Evolutionary conservation across 1,140 invertebrate genomes (phyloP), one percentile per base, ranked within the genome.

Genomic region (Tetranychus cinnabarinus): DNA sequence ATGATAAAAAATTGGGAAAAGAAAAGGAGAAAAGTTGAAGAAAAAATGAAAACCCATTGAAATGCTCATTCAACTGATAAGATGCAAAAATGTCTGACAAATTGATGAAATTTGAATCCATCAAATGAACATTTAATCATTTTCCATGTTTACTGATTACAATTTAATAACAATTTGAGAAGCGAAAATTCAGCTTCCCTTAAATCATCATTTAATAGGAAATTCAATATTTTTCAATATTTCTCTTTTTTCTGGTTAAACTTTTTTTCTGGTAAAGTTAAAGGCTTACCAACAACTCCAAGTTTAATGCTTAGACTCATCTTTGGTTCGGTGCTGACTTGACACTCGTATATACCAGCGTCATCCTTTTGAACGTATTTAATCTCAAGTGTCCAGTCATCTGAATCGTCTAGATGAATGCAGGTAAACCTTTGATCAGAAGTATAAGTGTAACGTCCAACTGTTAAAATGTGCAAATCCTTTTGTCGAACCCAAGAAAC

Each of bases 311-410:
- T 81, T 69, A 84, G 82, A 54, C 84, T 84, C 65, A 85, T 84
- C 61, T 86, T 85, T 15, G 86, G 86, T 61, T 85, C 85, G 12
- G 85, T 88, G 64, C 84, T 85, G 59, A 90, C 82, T 77, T 90
- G 87, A 72, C 89, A 90, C 71, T 90, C 87, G 70, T 90, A 91
- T 15, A 81, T 82, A 57, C 88, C 88, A 56, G 83, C 83, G 75
- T 92, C 88, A 67, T 83, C 76, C 69, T 84, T 81, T 72, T 88
- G 84, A 54, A 86, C 83, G 82, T 88, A 90, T 72, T 88, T 88
- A 70, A 93, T 87, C 74, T 88, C 84, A 62, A 90, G 77, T 64
- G 84, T 88, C 86, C 87, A 90, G 72, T 88, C 85, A 68, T 88
- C 84, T 65, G 81, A 82, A 68, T 84, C 81, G 65, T 81, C 79